These are phyloP conservation scores for Perdita meconis DNA, from an alignment of 2,888 invertebrate species.

Conservation along the genomic window DNA sequence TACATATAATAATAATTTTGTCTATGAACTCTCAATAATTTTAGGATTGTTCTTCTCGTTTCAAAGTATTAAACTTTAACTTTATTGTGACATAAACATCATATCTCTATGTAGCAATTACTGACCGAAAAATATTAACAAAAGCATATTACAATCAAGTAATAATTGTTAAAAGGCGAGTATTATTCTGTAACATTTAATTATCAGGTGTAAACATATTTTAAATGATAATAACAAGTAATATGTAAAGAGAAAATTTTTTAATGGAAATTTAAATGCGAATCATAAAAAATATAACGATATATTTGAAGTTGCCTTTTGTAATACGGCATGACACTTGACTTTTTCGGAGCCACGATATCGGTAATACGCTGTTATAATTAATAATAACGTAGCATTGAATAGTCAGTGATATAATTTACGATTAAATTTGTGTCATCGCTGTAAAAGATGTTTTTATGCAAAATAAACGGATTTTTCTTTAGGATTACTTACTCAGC, in stretches of 20 bases:
- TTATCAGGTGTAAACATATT: conserved; percentile 47
- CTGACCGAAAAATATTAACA: background rate
- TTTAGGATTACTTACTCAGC: conserved; percentile 78
- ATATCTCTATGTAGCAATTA: too few relatives aligned
- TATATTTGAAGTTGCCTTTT: conserved; percentile 59
- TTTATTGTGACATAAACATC: too few relatives aligned
- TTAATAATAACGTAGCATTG: conserved; percentile 28
- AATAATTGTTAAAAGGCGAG: background rate
- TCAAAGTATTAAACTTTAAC: background rate
- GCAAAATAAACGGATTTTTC: conserved; percentile 49
- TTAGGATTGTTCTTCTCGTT: background rate
- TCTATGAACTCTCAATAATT: background rate
- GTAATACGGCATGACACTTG: conserved; percentile 76
- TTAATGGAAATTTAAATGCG: conserved; percentile 9
- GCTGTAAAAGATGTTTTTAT: background rate
- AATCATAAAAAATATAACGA: conserved; percentile 2
- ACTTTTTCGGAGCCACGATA: conserved; percentile 59
- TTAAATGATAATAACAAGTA: conserved; percentile 3
- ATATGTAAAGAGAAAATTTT: background rate
- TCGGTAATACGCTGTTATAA: conserved; percentile 32
- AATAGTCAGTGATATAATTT: conserved; percentile 2
- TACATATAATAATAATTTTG: conserved; percentile 1
- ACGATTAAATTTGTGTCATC: conserved; percentile 7
- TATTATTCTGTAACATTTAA: conserved; percentile 17
- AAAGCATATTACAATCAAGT: background rate